Conservation (phyloP, 64 coral and sea anemone genomes). For the Pocillopora verrucosa region DNA sequence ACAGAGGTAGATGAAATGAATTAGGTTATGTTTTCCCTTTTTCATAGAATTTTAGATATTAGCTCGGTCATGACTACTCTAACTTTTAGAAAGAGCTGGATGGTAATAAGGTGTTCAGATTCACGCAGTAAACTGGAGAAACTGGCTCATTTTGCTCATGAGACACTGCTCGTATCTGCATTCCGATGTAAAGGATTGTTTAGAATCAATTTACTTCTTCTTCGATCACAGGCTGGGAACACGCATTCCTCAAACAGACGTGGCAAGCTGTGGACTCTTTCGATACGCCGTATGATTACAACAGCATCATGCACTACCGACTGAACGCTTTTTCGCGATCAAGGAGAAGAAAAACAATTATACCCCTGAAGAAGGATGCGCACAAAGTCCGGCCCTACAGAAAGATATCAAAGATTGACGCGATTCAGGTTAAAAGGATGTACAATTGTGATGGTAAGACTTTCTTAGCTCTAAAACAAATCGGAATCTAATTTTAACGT, state of each 20-base stretch:
- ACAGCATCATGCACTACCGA: conserved; percentile 96
- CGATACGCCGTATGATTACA: conserved; percentile 73
- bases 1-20: conserved; percentile 30
- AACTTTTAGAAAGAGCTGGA: too few relatives aligned
- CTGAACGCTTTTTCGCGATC: conserved; percentile 83
- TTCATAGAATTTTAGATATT: too few relatives aligned
- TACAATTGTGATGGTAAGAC: conserved; percentile 66
- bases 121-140: neutral
- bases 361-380: conserved; percentile 44
- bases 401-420: conserved; percentile 67
- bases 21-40: too few relatives aligned
- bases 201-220: neutral
- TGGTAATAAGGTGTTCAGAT: too few relatives aligned
- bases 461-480: neutral
- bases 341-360: conserved; percentile 58
- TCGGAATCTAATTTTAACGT: too few relatives aligned
- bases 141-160: neutral
- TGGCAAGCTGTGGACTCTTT: conserved; percentile 81
- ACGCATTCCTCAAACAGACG: conserved; percentile 73
- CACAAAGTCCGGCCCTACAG: conserved; percentile 63
- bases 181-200: too few relatives aligned
- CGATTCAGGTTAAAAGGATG: conserved; percentile 71
- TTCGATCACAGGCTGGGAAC: conserved; percentile 71
- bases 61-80: too few relatives aligned
- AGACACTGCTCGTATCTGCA: too few relatives aligned